Evolutionary conservation across 2,888 invertebrate genomes (phyloP), one percentile per base, ranked within the genome.

Genomic region (Drosophila eohydei): DNA sequence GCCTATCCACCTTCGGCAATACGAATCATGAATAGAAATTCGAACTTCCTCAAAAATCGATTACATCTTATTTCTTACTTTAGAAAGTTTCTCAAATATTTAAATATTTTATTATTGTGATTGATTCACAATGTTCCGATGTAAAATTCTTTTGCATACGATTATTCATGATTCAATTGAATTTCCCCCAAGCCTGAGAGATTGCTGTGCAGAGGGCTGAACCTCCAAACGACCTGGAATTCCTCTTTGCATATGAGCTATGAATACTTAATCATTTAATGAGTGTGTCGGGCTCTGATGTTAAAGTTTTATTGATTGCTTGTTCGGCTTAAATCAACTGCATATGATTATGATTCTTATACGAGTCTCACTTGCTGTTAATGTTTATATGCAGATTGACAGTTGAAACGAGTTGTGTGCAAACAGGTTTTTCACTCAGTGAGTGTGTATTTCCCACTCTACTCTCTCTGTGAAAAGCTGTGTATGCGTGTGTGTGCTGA

Each of bases 91-190:
- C 40, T 4, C 0, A 40, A 6, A 57, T 57, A 60, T 68, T 48
- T 21, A 14, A 57, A 43, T 40, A 30, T 46, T 36, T 30, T 26
- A 34, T 50, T 46, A 32, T 14, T 51, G 4, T 14, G 16, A 32
- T 51, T 51, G 16, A 32, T 11, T 50, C 16, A 11, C 21, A 50
- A 12, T 26, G 12, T 12, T 44, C 5, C 28, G 6, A 4, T 6
- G 21, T 56, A 21, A 66, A 61, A 78, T 75, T 78, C 74, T 62
- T 73, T 59, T 46, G 75, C 74, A 59, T 74, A 34, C 36, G 56
- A 50, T 78, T 78, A 57, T 67, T 74, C 44, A 57, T 68, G 68
- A 54, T 68, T 60, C 50, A n/a, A 40, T 16, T 43, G 48, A 63
- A 74, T 44, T 63, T 2, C n/a, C 9, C 26, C 12, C 32, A 16